phyloP scores from a whole-genome alignment of 2,888 invertebrate genomes.

The Sycophila texana region DNA sequence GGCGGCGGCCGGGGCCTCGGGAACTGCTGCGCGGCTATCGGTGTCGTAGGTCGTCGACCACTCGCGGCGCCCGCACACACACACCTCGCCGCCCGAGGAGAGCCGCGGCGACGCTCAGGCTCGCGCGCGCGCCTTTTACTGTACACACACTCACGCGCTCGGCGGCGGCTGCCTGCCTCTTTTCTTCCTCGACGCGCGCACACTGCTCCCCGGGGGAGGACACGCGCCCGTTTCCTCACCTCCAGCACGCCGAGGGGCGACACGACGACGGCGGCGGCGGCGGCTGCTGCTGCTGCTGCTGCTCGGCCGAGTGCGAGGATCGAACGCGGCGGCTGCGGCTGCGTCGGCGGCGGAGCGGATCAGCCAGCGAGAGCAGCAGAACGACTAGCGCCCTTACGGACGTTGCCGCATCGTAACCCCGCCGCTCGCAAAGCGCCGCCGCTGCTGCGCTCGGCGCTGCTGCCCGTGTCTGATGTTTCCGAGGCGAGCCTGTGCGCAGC shows the following conservation, averaged over 20 bases:
- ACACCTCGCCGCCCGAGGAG: too few relatives aligned
- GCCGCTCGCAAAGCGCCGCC: constrained; percentile 3
- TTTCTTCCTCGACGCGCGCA: too few relatives aligned
- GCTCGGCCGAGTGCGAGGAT: constrained; percentile 22
- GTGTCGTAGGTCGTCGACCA: too few relatives aligned
- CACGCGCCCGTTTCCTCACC: neutral
- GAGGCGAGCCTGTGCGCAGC: too few relatives aligned
- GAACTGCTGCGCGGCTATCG: too few relatives aligned
- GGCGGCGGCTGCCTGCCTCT: neutral
- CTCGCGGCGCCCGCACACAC: too few relatives aligned
- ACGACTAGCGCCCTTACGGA: constrained; percentile 56
- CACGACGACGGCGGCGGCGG: neutral
- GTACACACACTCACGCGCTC: constrained; percentile 12
- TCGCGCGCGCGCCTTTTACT: neutral
- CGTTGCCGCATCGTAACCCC: constrained; percentile 52
- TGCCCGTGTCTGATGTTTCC: neutral
- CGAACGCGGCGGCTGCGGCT: neutral
- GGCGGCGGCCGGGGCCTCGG: too few relatives aligned
- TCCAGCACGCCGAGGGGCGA: neutral
- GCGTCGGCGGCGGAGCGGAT: constrained; percentile 7
- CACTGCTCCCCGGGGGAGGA: too few relatives aligned
- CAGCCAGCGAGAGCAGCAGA: constrained; percentile 37
- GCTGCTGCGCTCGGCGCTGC: constrained; percentile 12
- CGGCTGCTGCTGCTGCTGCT: constrained; percentile 2
- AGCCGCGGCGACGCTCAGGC: too few relatives aligned